Percentiles rank a stretch among this genome's conserved stretches.
Conservation (phyloP, 1,140 invertebrate genomes). For the Piezodorus guildinii region DNA sequence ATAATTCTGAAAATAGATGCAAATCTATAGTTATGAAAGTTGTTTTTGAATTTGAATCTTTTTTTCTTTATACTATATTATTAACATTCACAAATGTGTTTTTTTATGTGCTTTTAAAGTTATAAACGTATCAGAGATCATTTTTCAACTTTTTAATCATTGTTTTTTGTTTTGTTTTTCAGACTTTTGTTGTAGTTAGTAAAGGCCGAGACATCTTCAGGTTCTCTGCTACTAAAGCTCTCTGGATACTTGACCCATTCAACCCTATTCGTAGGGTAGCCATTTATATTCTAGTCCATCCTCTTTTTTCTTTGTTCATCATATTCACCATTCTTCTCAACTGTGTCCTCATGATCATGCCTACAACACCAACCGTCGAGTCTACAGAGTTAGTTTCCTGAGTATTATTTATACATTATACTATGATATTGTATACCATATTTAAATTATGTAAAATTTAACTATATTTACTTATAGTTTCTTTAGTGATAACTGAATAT, state of each 20-base stretch:
- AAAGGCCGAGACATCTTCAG: conserved; percentile 97
- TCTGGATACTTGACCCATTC: conserved; percentile 92
- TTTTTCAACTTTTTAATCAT: too few species aligned
- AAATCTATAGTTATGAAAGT: too few species aligned
- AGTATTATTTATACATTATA: not conserved
- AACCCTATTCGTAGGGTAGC: conserved; percentile 93
- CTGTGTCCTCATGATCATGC: conserved; percentile 97
- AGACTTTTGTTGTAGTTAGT: conserved; percentile 97
- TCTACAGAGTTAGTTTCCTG: conserved; percentile 82
- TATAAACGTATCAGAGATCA: too few species aligned
- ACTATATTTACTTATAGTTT: too few species aligned
- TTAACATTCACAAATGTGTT: too few species aligned
- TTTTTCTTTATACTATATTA: too few species aligned
- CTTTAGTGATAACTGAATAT: too few species aligned
- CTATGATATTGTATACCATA: too few species aligned
- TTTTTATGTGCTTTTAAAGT: too few species aligned
- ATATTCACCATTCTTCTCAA: conserved; percentile 95
- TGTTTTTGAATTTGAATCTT: too few species aligned
- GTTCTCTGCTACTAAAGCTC: conserved; percentile 91
- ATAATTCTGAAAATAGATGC: too few species aligned
- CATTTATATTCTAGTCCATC: conserved; percentile 95
- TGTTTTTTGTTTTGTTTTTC: conserved; percentile 39
- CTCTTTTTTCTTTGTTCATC: conserved; percentile 93
- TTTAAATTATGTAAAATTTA: too few species aligned
- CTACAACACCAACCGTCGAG: conserved; percentile 80